Conservation (phyloP, 2,113 vertebrate species). For the Paralichthys olivaceus region DNA sequence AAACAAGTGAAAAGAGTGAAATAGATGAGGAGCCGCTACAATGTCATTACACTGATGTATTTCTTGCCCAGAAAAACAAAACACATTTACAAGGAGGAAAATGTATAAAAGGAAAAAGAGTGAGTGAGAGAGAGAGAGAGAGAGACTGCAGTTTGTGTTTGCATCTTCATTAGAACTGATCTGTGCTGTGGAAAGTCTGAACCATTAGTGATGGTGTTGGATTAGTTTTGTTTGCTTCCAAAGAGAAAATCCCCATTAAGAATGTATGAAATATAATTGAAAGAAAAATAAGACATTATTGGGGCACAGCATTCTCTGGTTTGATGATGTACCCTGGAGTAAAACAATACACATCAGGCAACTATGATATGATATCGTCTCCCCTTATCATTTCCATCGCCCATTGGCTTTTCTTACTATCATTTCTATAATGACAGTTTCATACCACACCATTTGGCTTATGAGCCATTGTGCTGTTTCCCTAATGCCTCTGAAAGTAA, state of each 20-base stretch:
- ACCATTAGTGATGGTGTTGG: constrained; percentile 12
- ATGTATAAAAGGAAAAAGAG: constrained; percentile 9
- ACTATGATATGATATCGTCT: constrained; percentile 37
- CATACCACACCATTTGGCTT: constrained; percentile 69
- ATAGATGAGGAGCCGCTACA: constrained; percentile 2
- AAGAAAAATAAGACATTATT: constrained; percentile 53
- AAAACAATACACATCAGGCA: constrained; percentile 54
- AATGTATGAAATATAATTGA: constrained; percentile 60
- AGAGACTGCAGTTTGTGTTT: neutral
- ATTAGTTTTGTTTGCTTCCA: constrained; percentile 52
- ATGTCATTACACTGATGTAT: constrained; percentile 33
- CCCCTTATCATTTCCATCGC: constrained; percentile 56
- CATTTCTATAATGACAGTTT: constrained; percentile 69
- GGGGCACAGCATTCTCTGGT: constrained; percentile 9
- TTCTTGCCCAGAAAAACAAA: constrained; percentile 29
- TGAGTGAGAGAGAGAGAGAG: neutral
- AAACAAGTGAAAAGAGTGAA: constrained; percentile 22
- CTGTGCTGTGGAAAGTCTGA: constrained; percentile 18
- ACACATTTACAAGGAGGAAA: constrained; percentile 24
- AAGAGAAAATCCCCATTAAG: constrained; percentile 31
- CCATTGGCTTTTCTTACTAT: constrained; percentile 50
- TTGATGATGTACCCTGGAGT: constrained; percentile 62
- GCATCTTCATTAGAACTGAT: constrained; percentile 27
- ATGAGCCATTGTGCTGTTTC: constrained; percentile 59
- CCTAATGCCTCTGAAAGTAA: constrained; percentile 60